phyloP scores from a whole-genome alignment of 2,797 vertebrate species.

The Lateolabrax maculatus region DNA sequence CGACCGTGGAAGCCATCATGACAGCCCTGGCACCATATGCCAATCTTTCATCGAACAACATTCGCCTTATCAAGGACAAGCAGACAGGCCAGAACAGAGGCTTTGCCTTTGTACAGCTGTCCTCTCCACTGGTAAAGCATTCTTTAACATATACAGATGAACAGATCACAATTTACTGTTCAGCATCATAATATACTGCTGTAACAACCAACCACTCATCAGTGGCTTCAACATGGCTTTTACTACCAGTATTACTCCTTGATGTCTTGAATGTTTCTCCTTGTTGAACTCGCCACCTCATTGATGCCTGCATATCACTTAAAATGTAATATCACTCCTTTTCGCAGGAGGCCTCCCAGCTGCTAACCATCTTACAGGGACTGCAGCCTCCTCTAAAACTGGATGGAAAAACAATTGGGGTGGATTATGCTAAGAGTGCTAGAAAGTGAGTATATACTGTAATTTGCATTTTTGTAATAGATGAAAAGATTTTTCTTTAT shows the following conservation, averaged over 20 bases:
- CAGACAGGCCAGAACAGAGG: conserved; percentile 98
- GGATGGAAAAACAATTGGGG: conserved; percentile 98
- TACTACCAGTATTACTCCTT: background rate
- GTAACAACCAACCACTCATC: background rate
- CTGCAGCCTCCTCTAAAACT: conserved; percentile 97
- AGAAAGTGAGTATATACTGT: conserved; percentile 90
- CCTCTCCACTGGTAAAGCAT: conserved; percentile 94
- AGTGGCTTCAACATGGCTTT: background rate
- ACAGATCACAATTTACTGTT: background rate
- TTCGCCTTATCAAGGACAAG: conserved; percentile 99
- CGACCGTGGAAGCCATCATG: conserved; percentile 97
- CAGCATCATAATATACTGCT: background rate
- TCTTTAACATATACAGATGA: background rate
- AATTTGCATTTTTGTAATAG: background rate
- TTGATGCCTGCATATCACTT: background rate
- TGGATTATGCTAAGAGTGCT: conserved; percentile 99
- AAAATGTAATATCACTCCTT: background rate
- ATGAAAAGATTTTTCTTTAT: background rate
- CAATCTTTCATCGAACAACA: conserved; percentile 95
- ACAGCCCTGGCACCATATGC: conserved; percentile 94
- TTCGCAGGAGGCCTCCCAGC: conserved; percentile 95
- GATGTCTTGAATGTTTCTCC: background rate
- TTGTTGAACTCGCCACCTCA: background rate
- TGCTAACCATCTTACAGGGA: conserved; percentile 96
- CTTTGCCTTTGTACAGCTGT: conserved; percentile 98